Evolutionary conservation across 2,797 vertebrate species (phyloP), one percentile per base, ranked within the genome.

Genomic region (Dallia pectoralis): DNA sequence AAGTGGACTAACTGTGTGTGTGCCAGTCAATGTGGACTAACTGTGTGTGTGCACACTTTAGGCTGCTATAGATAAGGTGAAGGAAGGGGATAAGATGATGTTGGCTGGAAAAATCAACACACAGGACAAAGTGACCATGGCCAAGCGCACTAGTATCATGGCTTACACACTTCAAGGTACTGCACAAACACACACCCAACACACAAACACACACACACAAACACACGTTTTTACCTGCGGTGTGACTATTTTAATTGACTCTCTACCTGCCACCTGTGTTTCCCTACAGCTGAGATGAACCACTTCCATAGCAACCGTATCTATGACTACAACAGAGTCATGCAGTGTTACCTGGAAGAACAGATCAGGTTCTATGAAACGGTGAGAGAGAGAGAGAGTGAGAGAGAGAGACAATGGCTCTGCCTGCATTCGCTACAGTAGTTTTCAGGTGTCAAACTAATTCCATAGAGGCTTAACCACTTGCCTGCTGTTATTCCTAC

Each of bases 301-400:
- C 97, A 97, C 90, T 98, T 98, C 87, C 96, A 97, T 81, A 96
- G 90, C 89, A 97, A 98, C 92, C 95, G 97, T 71, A 97, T 97
- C 93, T 98, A 98, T 61, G 97, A 98, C 91, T 98, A 97, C 93
- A 98, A 97, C 91, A 92, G 93, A 11, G 95, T 97, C 85, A 95
- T 98, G 87, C 95, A 96, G 86, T 88, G 93, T 76, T 97, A 97
- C 86, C 90, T 98, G 91, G 96, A 97, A 84, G 92, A 98, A 89
- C 97, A 99, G 88, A 95, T 95, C 76, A 95, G 97, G 86, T 98
- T 99, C 85, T 99, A 99, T 47, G 53, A 59, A 59, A 59, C 53
- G 53, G 53, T 53, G n/a, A 53, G 51, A 56, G 48, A 49, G 16
- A 49, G 4, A 49, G 47, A 15, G n/a, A 11, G 4, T 5, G 14